Evolutionary conservation across 1,140 invertebrate species (phyloP).

Genomic region (Microplitis demolitor): DNA sequence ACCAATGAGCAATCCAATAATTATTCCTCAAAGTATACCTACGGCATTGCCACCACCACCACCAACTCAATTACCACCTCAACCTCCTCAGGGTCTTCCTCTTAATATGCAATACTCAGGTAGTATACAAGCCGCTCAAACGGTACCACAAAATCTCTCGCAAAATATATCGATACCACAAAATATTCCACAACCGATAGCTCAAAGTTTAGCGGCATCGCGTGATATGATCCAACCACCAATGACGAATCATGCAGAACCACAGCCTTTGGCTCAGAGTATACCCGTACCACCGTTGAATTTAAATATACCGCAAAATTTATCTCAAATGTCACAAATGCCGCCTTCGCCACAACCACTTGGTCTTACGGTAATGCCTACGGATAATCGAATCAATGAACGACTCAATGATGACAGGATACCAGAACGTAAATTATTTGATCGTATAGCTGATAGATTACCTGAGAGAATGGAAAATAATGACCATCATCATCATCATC

Average conservation of each 20-base stretch:
- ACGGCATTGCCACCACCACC: conserved; percentile 11
- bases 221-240: conserved; percentile 40
- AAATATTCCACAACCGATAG: conserved; percentile 29
- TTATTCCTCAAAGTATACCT: conserved; percentile 33
- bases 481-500: conserved; percentile 24
- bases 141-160: conserved; percentile 54
- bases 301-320: conserved; percentile 52
- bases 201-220: conserved; percentile 32
- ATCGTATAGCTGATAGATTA: conserved; percentile 48
- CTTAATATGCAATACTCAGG: conserved; percentile 55
- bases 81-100: conserved; percentile 39
- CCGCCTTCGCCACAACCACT: conserved; percentile 51
- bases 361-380: conserved; percentile 49
- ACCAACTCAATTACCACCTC: conserved; percentile 11
- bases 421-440: conserved; percentile 21
- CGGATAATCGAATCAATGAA: conserved; percentile 37
- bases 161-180: conserved; percentile 44
- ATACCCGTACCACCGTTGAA: conserved; percentile 50
- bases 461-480: conserved; percentile 30
- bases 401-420: conserved; percentile 32
- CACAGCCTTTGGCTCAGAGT: conserved; percentile 35
- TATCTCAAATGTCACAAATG: conserved; percentile 49
- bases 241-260: conserved; percentile 44
- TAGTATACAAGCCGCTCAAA: conserved; percentile 49
- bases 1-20: conserved; percentile 41